Conservation (phyloP, 1,140 invertebrate species). For the Aphaenogaster floridana region DNA sequence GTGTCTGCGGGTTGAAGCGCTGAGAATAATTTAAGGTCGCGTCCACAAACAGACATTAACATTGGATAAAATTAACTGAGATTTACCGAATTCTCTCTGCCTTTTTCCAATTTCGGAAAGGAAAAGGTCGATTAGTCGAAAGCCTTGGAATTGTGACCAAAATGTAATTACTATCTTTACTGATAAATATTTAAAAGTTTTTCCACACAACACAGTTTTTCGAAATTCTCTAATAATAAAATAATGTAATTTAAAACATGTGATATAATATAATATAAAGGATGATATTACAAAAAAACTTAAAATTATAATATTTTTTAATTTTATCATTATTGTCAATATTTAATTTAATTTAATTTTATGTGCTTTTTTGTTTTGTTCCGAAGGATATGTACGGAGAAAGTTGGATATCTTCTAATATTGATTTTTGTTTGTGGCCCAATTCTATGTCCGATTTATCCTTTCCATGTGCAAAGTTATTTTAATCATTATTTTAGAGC, state of each 20-base stretch:
- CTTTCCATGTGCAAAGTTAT: not conserved
- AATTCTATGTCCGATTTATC: not conserved
- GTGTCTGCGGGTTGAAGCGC: not conserved
- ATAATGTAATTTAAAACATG: not conserved
- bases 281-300: not conserved
- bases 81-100: not conserved
- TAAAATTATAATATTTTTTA: not conserved
- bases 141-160: constrained; percentile 1
- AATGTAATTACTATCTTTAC: not conserved
- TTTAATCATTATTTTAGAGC: not conserved
- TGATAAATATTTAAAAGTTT: not conserved
- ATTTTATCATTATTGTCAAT: not conserved
- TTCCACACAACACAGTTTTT: not conserved
- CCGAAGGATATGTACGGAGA: not conserved
- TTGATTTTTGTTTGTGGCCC: not conserved
- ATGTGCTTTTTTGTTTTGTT: not conserved
- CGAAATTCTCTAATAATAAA: constrained; percentile 4
- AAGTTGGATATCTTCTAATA: not conserved
- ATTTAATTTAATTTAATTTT: too few species aligned
- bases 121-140: not conserved
- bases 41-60: not conserved
- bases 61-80: constrained; percentile 33
- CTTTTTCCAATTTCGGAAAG: not conserved
- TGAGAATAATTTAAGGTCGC: constrained; percentile 9
- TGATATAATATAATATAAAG: not conserved